Base-by-base conservation (phyloP, 2,113 vertebrate genomes). In the Fulmarus glacialis region DNA sequence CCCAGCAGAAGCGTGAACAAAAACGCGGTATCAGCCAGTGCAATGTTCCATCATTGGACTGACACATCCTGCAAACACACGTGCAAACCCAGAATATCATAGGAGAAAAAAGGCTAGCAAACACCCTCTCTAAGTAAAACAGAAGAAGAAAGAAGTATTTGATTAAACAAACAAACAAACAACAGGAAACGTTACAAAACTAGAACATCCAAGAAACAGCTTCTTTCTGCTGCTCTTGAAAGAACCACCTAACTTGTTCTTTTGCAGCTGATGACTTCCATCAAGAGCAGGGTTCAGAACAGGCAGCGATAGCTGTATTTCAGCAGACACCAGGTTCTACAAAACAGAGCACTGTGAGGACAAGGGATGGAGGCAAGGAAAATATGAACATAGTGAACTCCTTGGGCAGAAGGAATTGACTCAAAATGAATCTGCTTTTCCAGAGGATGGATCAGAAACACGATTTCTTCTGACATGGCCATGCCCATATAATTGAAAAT, bases 401-500 rank as follows among this genome's bases (percentile, higher is more conserved):
- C 74, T 85, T 23, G 8, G 50, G 53, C 81, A 93, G 77, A 32
- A 82, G 70, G 74, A 56, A 43, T 1, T 68, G 53, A 45, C 78
- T 94, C 9, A 0, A 21, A 43, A 6, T 50, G 81, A 59, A 87
- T 88, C 60, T 48, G 56, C 67, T 90, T 45, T 80, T 79, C 66
- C 92, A 62, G 62, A 5, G 6, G 52, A 67, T 3, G 0, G 77
- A 88, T 36, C 93, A 84, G 52, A 59, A 56, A 73, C n/a, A 56
- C 0, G 0, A 63, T 70, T 82, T 32, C 84, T 92, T 74, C 59
- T 81, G 94, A 95, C 80, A 71, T 55, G n/a, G 82, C 38, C 85
- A 80, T 75, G 87, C 56, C 94, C 15, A 4, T 58, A 18, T 94
- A 93, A 94, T 81, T 91, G 90, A 71, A 97, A 97, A 97, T 83